phyloP scores from a whole-genome alignment of 2,888 invertebrate genomes.

The Acleris literana region DNA sequence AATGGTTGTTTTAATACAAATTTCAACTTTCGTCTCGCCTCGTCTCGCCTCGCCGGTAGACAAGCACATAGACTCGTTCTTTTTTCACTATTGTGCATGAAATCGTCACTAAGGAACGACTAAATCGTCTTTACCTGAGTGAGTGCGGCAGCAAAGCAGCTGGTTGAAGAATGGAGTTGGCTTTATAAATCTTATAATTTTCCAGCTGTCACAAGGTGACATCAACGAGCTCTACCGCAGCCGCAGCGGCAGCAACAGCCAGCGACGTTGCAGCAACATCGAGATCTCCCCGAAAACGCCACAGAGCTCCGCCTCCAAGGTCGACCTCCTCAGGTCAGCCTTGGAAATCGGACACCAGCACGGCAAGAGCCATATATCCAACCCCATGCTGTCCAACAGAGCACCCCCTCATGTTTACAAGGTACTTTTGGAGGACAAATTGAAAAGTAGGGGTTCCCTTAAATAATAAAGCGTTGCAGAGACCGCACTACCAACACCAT shows the following conservation, averaged over 20 bases:
- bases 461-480: too few species aligned
- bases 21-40: too few species aligned
- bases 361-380: slow-evolving; percentile 83
- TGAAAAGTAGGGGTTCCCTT: too few species aligned
- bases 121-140: too few species aligned
- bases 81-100: too few species aligned
- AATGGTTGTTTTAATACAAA: too few species aligned
- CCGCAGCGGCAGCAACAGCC: slow-evolving; percentile 77
- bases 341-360: slow-evolving; percentile 86
- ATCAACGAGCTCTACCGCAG: slow-evolving; percentile 77
- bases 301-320: slow-evolving; percentile 83
- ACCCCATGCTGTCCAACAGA: slow-evolving; percentile 78
- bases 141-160: too few species aligned
- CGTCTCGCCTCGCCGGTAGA: too few species aligned
- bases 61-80: too few species aligned
- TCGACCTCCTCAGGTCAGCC: slow-evolving; percentile 87
- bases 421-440: slow-evolving; percentile 47
- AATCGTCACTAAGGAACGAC: too few species aligned
- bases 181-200: background rate
- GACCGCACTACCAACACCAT: too few species aligned
- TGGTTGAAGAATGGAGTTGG: too few species aligned
- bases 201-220: slow-evolving; percentile 79
- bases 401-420: slow-evolving; percentile 66
- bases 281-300: slow-evolving; percentile 71
- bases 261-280: slow-evolving; percentile 83